Base-by-base conservation (phyloP, 2,888 invertebrate species). In the Anthophora plumipes region DNA sequence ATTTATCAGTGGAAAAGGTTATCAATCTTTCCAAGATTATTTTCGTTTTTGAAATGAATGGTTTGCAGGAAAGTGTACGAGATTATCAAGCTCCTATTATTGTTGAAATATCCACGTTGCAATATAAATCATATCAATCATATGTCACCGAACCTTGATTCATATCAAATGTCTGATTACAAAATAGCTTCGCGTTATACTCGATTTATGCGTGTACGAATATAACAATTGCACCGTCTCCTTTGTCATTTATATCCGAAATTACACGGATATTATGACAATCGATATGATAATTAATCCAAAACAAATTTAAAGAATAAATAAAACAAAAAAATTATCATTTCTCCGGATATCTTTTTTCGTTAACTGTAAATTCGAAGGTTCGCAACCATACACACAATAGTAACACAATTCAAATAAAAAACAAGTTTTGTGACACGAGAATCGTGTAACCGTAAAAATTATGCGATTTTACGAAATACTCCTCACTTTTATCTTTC, bases 61-160 rank as follows among this genome's bases (percentile, higher is more conserved):
- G 31, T 31, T 1, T 4, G 4, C 31, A 31, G 31, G 31, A 6
- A 17, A 12, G 5, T 12, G 7, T 17, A n/a, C 48, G 14, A 14
- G n/a, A 60, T 74, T 70, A 61, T 74, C 46, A 70, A 52, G 22
- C 14, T 70, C 50, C n/a, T 39, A 46, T 54, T 54, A 11, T 70
- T 41, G 43, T 52, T n/a, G 60, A 54, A 60, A 60, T 70, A 60
- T 70, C 54, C 43, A 37, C 22, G 20, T 22, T 20, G 12, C 31
- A 22, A 20, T 39, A 59, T 70, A 70, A 60, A 74, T 70, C 50
- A 41, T 48, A 60, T 60, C 17, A 43, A 25, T 61, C 43, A 31
- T 0, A 5, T 43, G 57, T 59, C 73, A 73, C 25, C 8, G 50
- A 50, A 20, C 50, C 69, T 50, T 37, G 31, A 31, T 70, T 41